phyloP scores from a whole-genome alignment of 2,113 vertebrate species.

The Platichthys stellatus region DNA sequence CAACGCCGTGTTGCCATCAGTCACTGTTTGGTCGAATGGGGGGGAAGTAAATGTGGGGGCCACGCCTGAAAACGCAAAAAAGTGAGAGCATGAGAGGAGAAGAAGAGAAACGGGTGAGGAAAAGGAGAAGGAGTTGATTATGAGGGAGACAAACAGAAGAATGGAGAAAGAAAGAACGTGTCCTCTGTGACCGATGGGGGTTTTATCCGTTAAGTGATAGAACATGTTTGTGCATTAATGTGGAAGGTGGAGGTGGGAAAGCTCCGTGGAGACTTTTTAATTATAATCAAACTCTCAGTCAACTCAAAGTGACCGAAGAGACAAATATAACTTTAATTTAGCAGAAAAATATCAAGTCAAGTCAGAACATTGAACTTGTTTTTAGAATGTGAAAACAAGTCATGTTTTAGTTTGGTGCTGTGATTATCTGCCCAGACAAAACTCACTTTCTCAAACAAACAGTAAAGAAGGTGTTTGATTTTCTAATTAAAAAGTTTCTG shows the following conservation, averaged over 20 bases:
- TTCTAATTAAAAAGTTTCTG: too few relatives aligned
- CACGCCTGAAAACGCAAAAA: constrained; percentile 81
- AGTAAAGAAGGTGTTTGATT: too few relatives aligned
- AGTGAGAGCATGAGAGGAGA: constrained; percentile 6
- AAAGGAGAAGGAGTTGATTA: background rate
- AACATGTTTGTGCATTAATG: constrained; percentile 43
- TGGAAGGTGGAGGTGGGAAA: constrained; percentile 3
- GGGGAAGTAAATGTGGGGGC: constrained; percentile 84
- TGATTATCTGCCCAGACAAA: too few relatives aligned
- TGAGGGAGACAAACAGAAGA: constrained; percentile 3
- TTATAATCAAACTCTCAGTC: constrained; percentile 38
- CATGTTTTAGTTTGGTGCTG: too few relatives aligned
- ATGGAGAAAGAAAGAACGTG: constrained; percentile 12
- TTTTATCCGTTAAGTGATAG: constrained; percentile 43
- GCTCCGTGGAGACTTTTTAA: constrained; percentile 32
- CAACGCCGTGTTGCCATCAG: constrained; percentile 85
- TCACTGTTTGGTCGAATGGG: constrained; percentile 88
- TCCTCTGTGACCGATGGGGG: constrained; percentile 42
- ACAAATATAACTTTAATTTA: constrained; percentile 4
- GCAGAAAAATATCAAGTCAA: background rate
- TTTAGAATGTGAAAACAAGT: background rate
- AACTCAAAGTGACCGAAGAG: constrained; percentile 20
- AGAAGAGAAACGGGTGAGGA: background rate
- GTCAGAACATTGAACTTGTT: background rate
- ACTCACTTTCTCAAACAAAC: too few relatives aligned